Conservation (phyloP, 2,113 vertebrate genomes). For the Cavia porcellus region DNA sequence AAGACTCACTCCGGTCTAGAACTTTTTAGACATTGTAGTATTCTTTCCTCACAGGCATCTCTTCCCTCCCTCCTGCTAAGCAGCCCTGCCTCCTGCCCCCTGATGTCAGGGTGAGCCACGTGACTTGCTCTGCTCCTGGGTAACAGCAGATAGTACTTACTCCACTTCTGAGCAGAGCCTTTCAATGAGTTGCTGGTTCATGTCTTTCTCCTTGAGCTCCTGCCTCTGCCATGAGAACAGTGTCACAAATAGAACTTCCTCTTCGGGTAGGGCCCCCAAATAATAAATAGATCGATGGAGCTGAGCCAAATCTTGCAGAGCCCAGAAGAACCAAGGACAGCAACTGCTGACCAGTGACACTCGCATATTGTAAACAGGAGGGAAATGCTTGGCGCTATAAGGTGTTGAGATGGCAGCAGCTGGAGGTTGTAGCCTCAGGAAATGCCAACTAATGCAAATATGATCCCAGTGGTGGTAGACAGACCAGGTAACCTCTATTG, state of each 20-base stretch:
- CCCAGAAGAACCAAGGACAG: constrained; percentile 19
- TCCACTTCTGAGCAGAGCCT: neutral
- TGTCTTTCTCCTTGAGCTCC: constrained; percentile 6
- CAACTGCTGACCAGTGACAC: neutral
- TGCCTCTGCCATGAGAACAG: neutral
- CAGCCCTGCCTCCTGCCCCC: neutral
- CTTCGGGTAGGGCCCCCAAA: neutral
- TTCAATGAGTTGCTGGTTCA: neutral
- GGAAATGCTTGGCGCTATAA: neutral
- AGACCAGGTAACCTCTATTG: neutral
- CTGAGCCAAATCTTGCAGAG: neutral
- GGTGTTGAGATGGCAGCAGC: constrained; percentile 23
- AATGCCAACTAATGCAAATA: constrained; percentile 31
- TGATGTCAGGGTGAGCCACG: neutral
- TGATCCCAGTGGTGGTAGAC: neutral
- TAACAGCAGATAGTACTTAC: neutral
- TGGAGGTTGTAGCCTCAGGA: constrained; percentile 35
- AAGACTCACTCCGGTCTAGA: neutral
- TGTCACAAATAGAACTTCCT: neutral
- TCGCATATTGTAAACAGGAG: neutral
- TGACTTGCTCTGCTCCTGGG: neutral
- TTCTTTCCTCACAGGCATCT: neutral
- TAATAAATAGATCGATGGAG: neutral
- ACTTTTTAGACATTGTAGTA: neutral
- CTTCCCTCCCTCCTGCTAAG: neutral